Evolutionary conservation across 2,113 vertebrate species (phyloP).

Genomic region (Erythrocercus mccallii): DNA sequence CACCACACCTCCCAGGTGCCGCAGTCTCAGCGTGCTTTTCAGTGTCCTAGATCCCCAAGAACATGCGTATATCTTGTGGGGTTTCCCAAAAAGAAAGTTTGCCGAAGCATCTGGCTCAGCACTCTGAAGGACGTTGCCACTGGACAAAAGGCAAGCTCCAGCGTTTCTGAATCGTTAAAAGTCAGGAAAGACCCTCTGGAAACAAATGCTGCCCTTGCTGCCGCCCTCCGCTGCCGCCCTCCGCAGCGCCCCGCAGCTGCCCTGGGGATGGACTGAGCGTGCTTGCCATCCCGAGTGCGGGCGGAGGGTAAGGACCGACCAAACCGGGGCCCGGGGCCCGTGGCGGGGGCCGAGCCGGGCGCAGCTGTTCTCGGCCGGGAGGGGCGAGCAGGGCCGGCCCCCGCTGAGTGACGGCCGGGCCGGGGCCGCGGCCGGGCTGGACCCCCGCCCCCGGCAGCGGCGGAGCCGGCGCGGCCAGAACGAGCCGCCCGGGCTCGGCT

Average conservation of each 20-base stretch:
- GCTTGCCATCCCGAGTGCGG: not conserved
- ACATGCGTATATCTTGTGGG: accelerated
- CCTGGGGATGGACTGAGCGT: not conserved
- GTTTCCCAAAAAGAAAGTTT: not conserved
- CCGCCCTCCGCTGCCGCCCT: not conserved
- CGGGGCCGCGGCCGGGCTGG: no score
- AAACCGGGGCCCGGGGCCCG: not conserved
- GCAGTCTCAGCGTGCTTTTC: not conserved
- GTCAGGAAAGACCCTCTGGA: not conserved
- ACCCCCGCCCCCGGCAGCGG: no score
- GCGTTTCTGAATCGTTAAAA: no score
- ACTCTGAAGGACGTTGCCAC: not conserved
- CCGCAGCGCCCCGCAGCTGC: not conserved
- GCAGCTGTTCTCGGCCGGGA: constrained; percentile 4
- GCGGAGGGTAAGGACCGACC: not conserved
- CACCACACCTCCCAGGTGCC: not conserved
- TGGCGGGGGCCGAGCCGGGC: not conserved
- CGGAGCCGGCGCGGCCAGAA: not conserved
- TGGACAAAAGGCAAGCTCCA: not conserved
- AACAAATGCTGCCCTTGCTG: not conserved
- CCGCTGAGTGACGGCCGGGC: not conserved
- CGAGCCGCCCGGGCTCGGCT: not conserved
- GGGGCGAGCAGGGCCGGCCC: not conserved
- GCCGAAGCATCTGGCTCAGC: not conserved
- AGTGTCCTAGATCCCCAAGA: no score